Conservation (phyloP, 2,113 vertebrate species). For the Progne subis region DNA sequence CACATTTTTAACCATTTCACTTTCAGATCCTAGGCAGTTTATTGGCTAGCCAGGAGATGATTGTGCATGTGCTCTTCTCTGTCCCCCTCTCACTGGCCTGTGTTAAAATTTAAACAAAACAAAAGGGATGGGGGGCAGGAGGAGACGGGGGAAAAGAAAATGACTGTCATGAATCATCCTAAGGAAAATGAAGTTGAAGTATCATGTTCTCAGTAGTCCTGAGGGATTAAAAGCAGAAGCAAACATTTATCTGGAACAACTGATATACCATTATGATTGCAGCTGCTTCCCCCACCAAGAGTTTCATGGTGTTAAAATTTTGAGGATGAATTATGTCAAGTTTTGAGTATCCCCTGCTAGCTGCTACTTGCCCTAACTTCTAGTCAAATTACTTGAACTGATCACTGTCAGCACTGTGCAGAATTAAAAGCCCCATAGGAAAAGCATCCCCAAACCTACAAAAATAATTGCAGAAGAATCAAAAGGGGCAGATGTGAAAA, state of each 20-base stretch:
- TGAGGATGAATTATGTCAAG: neutral
- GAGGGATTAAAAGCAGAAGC: slow-evolving; percentile 1
- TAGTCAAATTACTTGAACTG: neutral
- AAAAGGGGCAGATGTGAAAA: neutral
- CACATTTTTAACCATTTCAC: neutral
- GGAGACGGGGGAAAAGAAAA: neutral
- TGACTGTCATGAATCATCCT: neutral
- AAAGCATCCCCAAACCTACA: neutral
- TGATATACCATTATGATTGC: neutral
- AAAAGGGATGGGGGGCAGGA: neutral
- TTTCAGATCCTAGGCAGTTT: neutral
- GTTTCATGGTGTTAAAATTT: neutral
- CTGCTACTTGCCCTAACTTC: neutral
- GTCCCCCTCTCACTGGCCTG: neutral
- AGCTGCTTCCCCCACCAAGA: neutral
- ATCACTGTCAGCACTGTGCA: neutral
- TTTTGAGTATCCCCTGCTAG: neutral
- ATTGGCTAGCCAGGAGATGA: neutral
- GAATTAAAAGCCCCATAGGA: neutral
- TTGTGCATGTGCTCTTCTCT: neutral
- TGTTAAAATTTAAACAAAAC: neutral
- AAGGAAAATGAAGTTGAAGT: neutral
- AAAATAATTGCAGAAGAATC: neutral
- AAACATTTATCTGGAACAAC: neutral
- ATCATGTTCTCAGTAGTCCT: neutral